These are phyloP conservation scores for Dryobota labecula DNA, from an alignment of 2,888 invertebrate species.

Conservation along the genomic window DNA sequence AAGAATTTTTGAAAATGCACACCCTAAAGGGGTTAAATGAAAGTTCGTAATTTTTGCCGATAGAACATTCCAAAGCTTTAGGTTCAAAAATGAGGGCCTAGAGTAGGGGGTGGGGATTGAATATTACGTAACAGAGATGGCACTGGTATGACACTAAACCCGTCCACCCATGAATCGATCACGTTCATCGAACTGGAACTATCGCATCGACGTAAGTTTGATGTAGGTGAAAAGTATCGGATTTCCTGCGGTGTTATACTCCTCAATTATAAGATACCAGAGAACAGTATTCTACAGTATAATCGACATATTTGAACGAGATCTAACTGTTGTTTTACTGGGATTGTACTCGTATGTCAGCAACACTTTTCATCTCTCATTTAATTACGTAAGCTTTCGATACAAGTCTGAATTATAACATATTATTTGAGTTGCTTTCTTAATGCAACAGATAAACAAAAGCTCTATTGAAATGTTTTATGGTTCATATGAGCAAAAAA, in stretches of 20 bases:
- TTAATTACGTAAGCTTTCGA: neutral
- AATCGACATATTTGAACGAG: neutral
- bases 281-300: constrained; percentile 5
- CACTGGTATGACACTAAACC: neutral
- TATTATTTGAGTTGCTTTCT: neutral
- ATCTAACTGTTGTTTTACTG: neutral
- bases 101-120: neutral
- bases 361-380: neutral
- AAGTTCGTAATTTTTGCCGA: too few species aligned
- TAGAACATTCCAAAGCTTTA: neutral
- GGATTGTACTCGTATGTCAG: too few species aligned
- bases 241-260: constrained; percentile 40
- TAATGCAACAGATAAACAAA: neutral
- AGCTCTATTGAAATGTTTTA: neutral
- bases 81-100: neutral
- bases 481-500: neutral
- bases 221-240: constrained; percentile 47
- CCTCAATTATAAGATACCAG: constrained; percentile 29
- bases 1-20: too few species aligned
- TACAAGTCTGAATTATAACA: too few species aligned
- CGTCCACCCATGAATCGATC: neutral
- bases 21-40: too few species aligned
- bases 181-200: constrained; percentile 19
- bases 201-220: constrained; percentile 31
- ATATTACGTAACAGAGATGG: neutral